A percentile compares a stretch with the other conserved stretches of the same genome.
Evolutionary conservation across 2,888 invertebrate species (phyloP).

Genomic region (Mycogona germanica): DNA sequence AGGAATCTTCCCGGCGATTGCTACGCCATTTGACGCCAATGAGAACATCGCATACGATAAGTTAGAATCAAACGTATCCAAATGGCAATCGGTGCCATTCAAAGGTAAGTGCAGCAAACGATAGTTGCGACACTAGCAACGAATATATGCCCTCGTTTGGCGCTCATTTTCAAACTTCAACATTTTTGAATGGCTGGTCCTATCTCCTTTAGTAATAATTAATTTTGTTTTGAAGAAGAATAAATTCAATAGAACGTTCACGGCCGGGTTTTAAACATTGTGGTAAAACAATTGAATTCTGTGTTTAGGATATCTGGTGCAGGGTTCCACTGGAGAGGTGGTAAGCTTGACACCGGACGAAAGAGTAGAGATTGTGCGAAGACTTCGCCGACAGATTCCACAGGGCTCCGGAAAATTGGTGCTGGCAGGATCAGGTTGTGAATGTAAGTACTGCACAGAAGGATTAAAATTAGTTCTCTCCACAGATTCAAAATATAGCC

Average conservation of each 20-base stretch:
- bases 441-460: not conserved
- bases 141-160: not conserved
- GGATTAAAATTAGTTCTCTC: too few relatives aligned
- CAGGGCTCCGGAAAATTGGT: constrained; percentile 7
- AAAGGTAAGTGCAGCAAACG: constrained; percentile 1
- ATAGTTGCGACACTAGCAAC: not conserved
- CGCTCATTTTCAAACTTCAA: too few relatives aligned
- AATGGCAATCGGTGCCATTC: constrained; percentile 10
- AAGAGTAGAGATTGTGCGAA: constrained; percentile 4
- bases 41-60: constrained; percentile 1
- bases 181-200: too few relatives aligned
- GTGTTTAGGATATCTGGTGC: constrained; percentile 13
- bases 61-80: constrained; percentile 1
- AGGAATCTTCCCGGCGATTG: constrained; percentile 14
- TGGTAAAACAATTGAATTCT: too few relatives aligned
- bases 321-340: constrained; percentile 12
- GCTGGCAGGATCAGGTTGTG: constrained; percentile 7
- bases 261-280: too few relatives aligned
- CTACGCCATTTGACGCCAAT: constrained; percentile 11
- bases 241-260: too few relatives aligned
- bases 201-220: too few relatives aligned
- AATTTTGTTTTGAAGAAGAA: too few relatives aligned
- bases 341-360: constrained; percentile 3
- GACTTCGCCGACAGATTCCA: not conserved
- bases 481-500: too few relatives aligned